Evolutionary conservation across 1,140 invertebrate genomes (phyloP).

Genomic region (Drosophila busckii): DNA sequence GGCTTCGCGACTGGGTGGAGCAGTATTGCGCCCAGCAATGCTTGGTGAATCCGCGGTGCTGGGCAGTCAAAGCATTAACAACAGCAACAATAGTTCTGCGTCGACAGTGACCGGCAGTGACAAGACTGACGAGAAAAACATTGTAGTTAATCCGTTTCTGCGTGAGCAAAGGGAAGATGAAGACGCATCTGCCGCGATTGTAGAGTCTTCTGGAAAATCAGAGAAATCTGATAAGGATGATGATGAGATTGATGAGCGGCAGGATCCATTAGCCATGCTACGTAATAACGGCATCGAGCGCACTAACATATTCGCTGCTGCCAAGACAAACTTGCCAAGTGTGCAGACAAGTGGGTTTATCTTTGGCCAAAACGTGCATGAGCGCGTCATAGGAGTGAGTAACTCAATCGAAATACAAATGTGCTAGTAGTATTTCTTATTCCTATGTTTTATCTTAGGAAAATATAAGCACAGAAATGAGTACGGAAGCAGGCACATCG

Average conservation of each 20-base stretch:
- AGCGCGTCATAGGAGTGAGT: conserved; percentile 84
- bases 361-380: conserved; percentile 95
- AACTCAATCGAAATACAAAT: conserved; percentile 18
- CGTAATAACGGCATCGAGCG: conserved; percentile 73
- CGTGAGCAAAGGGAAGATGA: conserved; percentile 52
- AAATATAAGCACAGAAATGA: conserved; percentile 35
- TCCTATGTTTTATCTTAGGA: conserved; percentile 31
- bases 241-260: conserved; percentile 63
- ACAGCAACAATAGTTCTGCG: conserved; percentile 40
- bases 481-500: conserved; percentile 31
- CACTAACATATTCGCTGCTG: conserved; percentile 61
- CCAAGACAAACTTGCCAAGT: conserved; percentile 67
- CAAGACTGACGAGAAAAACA: conserved; percentile 39
- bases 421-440: background rate
- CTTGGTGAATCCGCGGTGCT: conserved; percentile 46
- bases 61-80: conserved; percentile 38
- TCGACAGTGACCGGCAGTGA: conserved; percentile 27
- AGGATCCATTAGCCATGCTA: conserved; percentile 66
- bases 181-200: conserved; percentile 21
- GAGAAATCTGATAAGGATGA: conserved; percentile 50
- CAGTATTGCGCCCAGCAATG: conserved; percentile 64
- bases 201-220: conserved; percentile 33
- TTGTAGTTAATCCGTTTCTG: conserved; percentile 54
- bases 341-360: conserved; percentile 84
- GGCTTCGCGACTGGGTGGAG: conserved; percentile 60